These are phyloP conservation scores for Mimas tiliae DNA, from an alignment of 2,888 invertebrate species.

Conservation along the genomic window DNA sequence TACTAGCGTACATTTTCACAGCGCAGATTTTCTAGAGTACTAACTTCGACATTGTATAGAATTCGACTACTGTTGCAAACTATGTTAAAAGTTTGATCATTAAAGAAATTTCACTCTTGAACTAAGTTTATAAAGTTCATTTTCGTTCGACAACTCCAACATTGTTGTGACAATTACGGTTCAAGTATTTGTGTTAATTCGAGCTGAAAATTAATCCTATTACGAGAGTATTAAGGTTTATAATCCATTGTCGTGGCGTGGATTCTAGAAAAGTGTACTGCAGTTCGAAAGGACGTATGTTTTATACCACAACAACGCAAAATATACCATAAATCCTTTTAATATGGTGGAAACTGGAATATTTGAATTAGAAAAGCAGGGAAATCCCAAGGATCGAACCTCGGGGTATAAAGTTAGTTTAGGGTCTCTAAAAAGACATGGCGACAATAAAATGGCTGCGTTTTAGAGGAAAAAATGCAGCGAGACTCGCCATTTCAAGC, in stretches of 20 bases:
- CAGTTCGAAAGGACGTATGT: not conserved
- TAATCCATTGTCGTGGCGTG: not conserved
- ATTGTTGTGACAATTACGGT: slow-evolving; percentile 11
- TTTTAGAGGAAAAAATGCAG: slow-evolving; percentile 45
- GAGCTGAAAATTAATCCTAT: slow-evolving; percentile 21
- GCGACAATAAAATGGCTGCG: slow-evolving; percentile 47
- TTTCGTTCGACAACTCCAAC: not conserved
- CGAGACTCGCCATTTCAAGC: slow-evolving; percentile 38
- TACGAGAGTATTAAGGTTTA: slow-evolving; percentile 1
- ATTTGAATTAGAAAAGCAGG: not conserved
- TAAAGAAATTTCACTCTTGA: not conserved
- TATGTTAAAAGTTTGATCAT: slow-evolving; percentile 6
- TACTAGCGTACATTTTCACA: not conserved
- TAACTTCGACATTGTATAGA: slow-evolving; percentile 8
- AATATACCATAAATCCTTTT: not conserved
- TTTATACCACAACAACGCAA: not conserved
- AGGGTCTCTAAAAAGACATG: slow-evolving; percentile 48
- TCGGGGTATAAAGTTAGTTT: slow-evolving; percentile 46
- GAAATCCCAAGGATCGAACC: slow-evolving; percentile 28
- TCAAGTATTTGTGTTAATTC: slow-evolving; percentile 12
- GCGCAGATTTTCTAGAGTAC: too few species aligned
- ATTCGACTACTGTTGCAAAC: slow-evolving; percentile 2
- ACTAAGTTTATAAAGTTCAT: not conserved
- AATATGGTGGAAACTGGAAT: not conserved
- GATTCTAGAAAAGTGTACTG: not conserved